Conservation (phyloP, 2,113 vertebrate genomes). For the Arenaria interpres region DNA sequence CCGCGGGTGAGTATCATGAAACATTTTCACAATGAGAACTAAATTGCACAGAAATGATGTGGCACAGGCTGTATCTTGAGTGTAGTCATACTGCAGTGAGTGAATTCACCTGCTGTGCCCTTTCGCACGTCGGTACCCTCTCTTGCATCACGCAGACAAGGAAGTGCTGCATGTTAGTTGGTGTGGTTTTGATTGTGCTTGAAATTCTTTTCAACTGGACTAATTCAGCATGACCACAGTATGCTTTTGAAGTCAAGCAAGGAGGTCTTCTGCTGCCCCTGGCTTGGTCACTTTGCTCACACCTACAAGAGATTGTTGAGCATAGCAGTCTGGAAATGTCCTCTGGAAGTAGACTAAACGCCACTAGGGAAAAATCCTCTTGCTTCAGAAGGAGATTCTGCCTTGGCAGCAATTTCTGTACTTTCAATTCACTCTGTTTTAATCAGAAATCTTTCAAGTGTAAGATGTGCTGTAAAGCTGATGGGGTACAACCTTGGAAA, state of each 20-base stretch:
- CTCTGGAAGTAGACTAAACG: background rate
- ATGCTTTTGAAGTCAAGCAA: background rate
- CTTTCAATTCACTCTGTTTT: slow-evolving; percentile 19
- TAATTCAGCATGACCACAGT: background rate
- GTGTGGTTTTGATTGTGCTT: background rate
- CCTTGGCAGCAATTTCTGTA: slow-evolving; percentile 15
- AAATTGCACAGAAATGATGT: background rate
- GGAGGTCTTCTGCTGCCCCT: background rate
- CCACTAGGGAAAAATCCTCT: background rate
- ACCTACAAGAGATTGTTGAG: background rate
- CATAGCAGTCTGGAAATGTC: background rate
- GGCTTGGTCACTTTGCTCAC: background rate
- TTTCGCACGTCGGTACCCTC: background rate
- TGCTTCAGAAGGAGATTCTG: background rate
- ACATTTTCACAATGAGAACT: background rate
- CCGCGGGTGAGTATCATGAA: background rate
- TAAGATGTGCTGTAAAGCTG: slow-evolving; percentile 21
- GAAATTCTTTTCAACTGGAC: background rate
- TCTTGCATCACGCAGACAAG: background rate
- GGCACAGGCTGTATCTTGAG: background rate
- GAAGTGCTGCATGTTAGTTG: rapidly evolving
- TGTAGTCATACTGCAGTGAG: background rate
- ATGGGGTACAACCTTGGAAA: slow-evolving; percentile 26
- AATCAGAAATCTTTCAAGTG: slow-evolving; percentile 51
- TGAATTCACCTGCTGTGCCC: background rate